Base-by-base conservation (phyloP, 1,140 invertebrate genomes). In the Cephus cinctus region DNA sequence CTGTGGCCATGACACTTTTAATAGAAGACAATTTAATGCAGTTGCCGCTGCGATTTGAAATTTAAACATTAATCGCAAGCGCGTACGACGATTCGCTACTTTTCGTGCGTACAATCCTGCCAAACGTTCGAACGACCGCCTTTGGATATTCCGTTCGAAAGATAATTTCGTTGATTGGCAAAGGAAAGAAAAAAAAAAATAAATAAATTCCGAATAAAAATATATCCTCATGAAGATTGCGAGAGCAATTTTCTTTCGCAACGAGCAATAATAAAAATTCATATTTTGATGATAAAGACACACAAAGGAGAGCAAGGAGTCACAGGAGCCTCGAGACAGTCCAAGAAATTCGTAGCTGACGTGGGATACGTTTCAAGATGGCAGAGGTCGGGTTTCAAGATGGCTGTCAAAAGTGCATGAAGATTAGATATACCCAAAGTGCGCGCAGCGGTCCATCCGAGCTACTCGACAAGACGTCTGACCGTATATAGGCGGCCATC, bases 1-100 rank as follows among this genome's bases (percentile, higher is more conserved):
- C 52, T 16, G 60, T 67, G 70, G 61, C 70, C 69, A 68, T 71
- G 70, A 73, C 70, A 71, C 67, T 70, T 70, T 68, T 67, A 73
- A 71, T 71, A 72, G 62, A 62, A 69, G 69, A 72, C 66, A 69
- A 73, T 72, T 71, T 59, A 61, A 69, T 66, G 61, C 68, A 63
- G 63, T 66, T 57, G 61, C 57, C 52, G 60, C 55, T 65, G 63
- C 66, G 60, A 68, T 68, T 69, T 69, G 62, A 68, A 71, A 71
- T 69, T 72, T 69, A 65, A 69, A 61, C 50, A 8, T 14, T 11
- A 36, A 36, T 36, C 9, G 15, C 34, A 27, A 27, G n/a, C 6
- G 25, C 25, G 6, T 27, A n/a, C 25, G 25, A 27, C 25, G n/a
- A n/a, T n/a, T 27, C 25, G 25, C 25, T n/a, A n/a, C 25, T n/a